Conservation (phyloP, 2,888 invertebrate genomes). For the Ecliptopera silaceata region DNA sequence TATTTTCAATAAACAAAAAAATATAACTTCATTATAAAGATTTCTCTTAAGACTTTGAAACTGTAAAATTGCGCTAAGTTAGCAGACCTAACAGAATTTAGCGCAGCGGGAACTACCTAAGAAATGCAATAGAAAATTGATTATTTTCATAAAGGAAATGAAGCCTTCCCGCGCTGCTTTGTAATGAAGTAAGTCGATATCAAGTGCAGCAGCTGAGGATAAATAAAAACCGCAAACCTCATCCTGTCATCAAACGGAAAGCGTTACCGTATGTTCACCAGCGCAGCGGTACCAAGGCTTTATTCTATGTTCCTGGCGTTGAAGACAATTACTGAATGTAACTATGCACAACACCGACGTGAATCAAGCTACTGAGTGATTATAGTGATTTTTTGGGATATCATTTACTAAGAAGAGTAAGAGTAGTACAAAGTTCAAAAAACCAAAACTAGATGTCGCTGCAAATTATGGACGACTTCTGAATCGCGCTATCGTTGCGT, state of each 20-base stretch:
- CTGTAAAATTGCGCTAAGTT: too few species aligned
- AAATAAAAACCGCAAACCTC: conserved; percentile 48
- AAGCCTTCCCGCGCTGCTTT: conserved; percentile 8
- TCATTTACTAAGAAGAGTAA: too few species aligned
- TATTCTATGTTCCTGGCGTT: neutral
- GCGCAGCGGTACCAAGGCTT: too few species aligned
- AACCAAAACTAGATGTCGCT: conserved; percentile 50
- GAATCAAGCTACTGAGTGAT: too few species aligned
- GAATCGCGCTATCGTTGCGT: conserved; percentile 50
- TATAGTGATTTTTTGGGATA: too few species aligned
- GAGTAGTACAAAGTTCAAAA: neutral
- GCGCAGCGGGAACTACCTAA: too few species aligned
- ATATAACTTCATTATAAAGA: too few species aligned
- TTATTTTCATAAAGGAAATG: conserved; percentile 1
- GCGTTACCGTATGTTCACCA: neutral
- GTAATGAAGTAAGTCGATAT: conserved; percentile 14
- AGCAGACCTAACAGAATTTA: too few species aligned
- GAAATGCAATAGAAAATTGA: neutral
- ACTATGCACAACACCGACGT: too few species aligned
- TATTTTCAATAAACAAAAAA: too few species aligned
- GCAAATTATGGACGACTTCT: conserved; percentile 30
- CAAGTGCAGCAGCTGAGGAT: conserved; percentile 9
- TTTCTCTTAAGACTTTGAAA: too few species aligned
- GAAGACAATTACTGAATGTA: neutral
- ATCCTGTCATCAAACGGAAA: conserved; percentile 43